Conservation (phyloP, 2,797 vertebrate genomes). For the Hoplostethus atlanticus region DNA sequence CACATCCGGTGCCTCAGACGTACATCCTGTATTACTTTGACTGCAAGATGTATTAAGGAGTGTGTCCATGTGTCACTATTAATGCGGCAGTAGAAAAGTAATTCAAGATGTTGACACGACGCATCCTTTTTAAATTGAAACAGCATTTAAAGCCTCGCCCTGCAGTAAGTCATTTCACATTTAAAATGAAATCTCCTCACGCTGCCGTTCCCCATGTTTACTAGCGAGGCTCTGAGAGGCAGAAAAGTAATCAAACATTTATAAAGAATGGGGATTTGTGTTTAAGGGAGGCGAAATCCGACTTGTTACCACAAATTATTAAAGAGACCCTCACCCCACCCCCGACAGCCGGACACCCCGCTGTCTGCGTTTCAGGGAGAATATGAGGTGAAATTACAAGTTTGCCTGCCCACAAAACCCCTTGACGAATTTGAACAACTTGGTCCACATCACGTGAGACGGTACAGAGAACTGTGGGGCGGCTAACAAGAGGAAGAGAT, state of each 20-base stretch:
- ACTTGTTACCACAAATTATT: slow-evolving; percentile 52
- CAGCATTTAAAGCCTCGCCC: slow-evolving; percentile 8
- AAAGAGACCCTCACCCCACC: slow-evolving; percentile 10
- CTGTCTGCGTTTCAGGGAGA: neutral
- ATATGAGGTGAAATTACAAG: neutral
- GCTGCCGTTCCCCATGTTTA: slow-evolving; percentile 29
- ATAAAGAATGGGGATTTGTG: slow-evolving; percentile 17
- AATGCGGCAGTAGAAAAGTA: slow-evolving; percentile 6
- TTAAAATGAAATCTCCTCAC: slow-evolving; percentile 24
- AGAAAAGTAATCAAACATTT: slow-evolving; percentile 46
- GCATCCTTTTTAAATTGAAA: slow-evolving; percentile 19
- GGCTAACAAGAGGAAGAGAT: slow-evolving; percentile 14
- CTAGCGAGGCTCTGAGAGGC: neutral
- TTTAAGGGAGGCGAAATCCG: slow-evolving; percentile 1
- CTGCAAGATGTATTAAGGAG: neutral
- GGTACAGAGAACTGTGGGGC: slow-evolving; percentile 41
- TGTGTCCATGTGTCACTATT: neutral
- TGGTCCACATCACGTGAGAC: slow-evolving; percentile 7
- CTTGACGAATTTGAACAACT: slow-evolving; percentile 16
- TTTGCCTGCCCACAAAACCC: neutral
- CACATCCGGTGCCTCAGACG: neutral
- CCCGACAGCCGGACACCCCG: neutral
- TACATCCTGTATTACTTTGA: neutral
- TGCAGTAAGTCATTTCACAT: slow-evolving; percentile 29
- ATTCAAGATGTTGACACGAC: neutral